A percentile compares a stretch with the other conserved stretches of the same genome.
phyloP scores from a whole-genome alignment of 64 coral and sea anemone genomes.

The Acropora tenuis region DNA sequence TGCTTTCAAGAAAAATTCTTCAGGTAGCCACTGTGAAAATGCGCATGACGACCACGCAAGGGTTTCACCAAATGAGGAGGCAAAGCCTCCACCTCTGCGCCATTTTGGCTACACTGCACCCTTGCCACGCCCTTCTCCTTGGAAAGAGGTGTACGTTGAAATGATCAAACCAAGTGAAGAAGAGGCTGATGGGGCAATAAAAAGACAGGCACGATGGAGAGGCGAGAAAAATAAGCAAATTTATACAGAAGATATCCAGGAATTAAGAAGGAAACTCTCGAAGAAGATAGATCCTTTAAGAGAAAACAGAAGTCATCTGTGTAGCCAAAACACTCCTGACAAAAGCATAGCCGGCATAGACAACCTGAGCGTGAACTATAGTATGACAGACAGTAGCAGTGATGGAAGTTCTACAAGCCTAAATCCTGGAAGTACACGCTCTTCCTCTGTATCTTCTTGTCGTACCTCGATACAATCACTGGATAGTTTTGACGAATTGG shows the following conservation, averaged over 20 bases:
- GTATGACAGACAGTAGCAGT: not conserved
- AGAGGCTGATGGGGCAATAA: not conserved
- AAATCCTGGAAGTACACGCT: not conserved
- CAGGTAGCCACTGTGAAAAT: not conserved
- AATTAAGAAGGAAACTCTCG: not conserved
- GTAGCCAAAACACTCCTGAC: not conserved
- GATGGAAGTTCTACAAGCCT: not conserved
- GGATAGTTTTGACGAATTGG: not conserved
- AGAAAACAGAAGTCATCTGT: not conserved
- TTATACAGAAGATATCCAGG: not conserved
- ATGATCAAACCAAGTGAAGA: slow-evolving; percentile 17
- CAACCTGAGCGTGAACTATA: not conserved
- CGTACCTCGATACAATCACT: not conserved
- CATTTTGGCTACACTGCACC: not conserved
- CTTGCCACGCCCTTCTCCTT: not conserved
- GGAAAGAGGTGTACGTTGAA: not conserved
- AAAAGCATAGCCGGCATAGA: not conserved
- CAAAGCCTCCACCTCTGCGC: not conserved
- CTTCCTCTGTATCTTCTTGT: not conserved
- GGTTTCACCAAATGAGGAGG: not conserved
- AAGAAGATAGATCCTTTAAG: not conserved
- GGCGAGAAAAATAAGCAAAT: not conserved
- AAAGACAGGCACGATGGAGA: not conserved
- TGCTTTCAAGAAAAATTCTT: not conserved
- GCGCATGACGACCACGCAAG: not conserved